Conservation (phyloP, 1,140 invertebrate species). For the Sycobia sp. region DNA sequence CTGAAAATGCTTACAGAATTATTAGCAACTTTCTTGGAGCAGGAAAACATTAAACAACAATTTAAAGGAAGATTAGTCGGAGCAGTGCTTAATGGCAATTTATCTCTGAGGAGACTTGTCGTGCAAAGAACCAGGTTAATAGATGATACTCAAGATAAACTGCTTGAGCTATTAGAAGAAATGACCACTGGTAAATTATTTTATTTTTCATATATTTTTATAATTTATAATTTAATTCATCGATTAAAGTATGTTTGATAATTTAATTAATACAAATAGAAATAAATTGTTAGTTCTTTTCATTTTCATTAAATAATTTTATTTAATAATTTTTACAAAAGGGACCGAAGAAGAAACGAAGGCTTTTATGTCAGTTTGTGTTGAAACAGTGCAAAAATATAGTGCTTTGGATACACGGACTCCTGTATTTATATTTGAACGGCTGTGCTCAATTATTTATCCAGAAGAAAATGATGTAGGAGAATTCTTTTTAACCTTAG, state of each 20-base stretch:
- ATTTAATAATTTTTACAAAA: conserved; percentile 38
- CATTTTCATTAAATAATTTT: too few relatives aligned
- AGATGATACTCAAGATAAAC: conserved; percentile 95
- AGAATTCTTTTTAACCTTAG: conserved; percentile 94
- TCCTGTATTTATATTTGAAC: conserved; percentile 96
- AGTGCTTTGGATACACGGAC: conserved; percentile 90
- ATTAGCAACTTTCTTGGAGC: conserved; percentile 81
- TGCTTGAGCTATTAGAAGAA: conserved; percentile 92
- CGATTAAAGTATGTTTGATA: too few relatives aligned
- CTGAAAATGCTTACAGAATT: conserved; percentile 87
- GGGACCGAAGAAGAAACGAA: conserved; percentile 95
- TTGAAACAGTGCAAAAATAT: conserved; percentile 94
- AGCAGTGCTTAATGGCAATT: conserved; percentile 90
- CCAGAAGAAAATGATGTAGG: conserved; percentile 96
- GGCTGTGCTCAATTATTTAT: conserved; percentile 96
- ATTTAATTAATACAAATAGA: too few relatives aligned
- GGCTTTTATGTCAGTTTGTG: conserved; percentile 96
- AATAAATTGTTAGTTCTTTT: too few relatives aligned
- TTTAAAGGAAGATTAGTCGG: conserved; percentile 90
- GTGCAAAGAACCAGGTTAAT: conserved; percentile 94
- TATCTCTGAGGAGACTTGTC: conserved; percentile 86
- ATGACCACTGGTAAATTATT: conserved; percentile 81
- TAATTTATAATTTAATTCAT: too few relatives aligned
- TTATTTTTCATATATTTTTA: too few relatives aligned
- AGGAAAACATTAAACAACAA: conserved; percentile 81